These are phyloP conservation scores for Sinonovacula constricta DNA, from an alignment of 1,140 invertebrate genomes.

Conservation along the genomic window DNA sequence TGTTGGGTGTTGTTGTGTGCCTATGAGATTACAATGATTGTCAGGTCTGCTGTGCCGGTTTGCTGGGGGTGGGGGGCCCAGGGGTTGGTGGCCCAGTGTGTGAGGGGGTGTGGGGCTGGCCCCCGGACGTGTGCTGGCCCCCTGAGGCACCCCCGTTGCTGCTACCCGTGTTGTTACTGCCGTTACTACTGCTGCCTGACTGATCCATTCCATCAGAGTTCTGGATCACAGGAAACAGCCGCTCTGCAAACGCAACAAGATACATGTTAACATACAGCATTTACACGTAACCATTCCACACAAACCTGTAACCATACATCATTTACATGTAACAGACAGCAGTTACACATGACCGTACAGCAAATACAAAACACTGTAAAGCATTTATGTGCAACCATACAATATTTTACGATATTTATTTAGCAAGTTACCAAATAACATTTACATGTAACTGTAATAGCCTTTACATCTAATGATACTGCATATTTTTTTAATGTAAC, in stretches of 20 bases:
- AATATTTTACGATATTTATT: no score
- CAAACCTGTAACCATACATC: no score
- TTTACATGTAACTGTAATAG: no score
- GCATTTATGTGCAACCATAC: no score
- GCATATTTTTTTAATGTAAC: no score
- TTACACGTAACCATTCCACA: no score
- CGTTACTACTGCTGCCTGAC: slow-evolving; percentile 41
- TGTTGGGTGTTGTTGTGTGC: background rate
- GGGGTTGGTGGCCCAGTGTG: slow-evolving; percentile 56
- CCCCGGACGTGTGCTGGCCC: slow-evolving; percentile 42
- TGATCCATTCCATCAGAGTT: slow-evolving; percentile 68
- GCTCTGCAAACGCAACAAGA: slow-evolving; percentile 67
- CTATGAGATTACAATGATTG: slow-evolving; percentile 34
- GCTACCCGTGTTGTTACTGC: slow-evolving; percentile 11
- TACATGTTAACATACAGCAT: no score
- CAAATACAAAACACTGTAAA: no score
- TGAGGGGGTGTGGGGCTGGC: slow-evolving; percentile 45
- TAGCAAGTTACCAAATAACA: no score
- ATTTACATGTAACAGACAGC: no score
- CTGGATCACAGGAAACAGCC: slow-evolving; percentile 70
- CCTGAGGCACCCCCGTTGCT: slow-evolving; percentile 39
- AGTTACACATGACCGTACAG: no score
- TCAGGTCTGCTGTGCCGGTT: slow-evolving; percentile 43
- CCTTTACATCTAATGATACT: no score
- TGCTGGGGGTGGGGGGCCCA: slow-evolving; percentile 37